A percentile compares a stretch with the other conserved stretches of the same genome.
These are phyloP conservation scores for Thymelicus sylvestris DNA, from an alignment of 2,888 invertebrate species.

Conservation along the genomic window DNA sequence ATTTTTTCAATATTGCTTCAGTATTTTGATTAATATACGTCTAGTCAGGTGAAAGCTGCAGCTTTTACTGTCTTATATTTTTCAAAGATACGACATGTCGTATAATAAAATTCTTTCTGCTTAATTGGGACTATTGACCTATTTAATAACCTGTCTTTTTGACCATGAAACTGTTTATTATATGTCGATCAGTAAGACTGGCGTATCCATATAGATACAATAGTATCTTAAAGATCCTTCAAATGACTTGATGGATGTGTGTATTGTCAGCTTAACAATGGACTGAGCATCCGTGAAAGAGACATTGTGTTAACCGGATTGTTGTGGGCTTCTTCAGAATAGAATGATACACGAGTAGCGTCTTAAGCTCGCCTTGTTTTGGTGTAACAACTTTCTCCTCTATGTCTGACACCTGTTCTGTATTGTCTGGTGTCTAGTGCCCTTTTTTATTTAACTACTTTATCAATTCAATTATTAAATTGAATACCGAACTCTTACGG, in stretches of 20 bases:
- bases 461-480: not conserved
- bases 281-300: conserved; percentile 51
- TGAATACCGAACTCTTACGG: no score
- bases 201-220: conserved; percentile 34
- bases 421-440: conserved; percentile 6
- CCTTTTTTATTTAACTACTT: conserved; percentile 17
- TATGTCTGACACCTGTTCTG: conserved; percentile 23
- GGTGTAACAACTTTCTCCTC: conserved; percentile 47
- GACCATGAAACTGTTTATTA: conserved; percentile 24
- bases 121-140: conserved; percentile 15
- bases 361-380: conserved; percentile 49
- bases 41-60: not conserved
- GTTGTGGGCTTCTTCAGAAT: conserved; percentile 44
- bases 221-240: conserved; percentile 47
- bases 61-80: not conserved
- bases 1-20: no score
- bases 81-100: not conserved
- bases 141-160: conserved; percentile 18
- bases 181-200: conserved; percentile 28
- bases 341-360: conserved; percentile 54
- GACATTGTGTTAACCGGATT: conserved; percentile 40
- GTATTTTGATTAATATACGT: no score
- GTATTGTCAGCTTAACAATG: conserved; percentile 64
- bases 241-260: conserved; percentile 55
- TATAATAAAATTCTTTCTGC: not conserved